These are phyloP conservation scores for Lottia gigantea DNA, from an alignment of 2,888 invertebrate genomes.

Conservation along the genomic window DNA sequence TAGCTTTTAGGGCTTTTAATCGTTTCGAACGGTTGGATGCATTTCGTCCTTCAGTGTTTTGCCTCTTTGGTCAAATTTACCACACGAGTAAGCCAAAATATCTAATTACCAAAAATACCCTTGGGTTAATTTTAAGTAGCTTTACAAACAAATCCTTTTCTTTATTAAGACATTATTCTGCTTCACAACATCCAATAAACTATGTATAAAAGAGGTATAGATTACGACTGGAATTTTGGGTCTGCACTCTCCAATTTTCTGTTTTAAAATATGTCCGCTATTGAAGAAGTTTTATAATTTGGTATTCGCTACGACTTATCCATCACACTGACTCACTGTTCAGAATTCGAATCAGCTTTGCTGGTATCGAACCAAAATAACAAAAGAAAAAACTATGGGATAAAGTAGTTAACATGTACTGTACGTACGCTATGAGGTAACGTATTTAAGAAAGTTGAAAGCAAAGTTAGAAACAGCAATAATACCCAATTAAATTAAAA, in stretches of 20 bases:
- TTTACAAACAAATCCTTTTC: background rate
- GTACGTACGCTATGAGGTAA: too few relatives aligned
- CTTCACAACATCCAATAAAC: background rate
- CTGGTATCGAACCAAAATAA: too few relatives aligned
- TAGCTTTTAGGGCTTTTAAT: background rate
- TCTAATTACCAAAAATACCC: constrained; percentile 7
- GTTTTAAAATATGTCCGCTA: too few relatives aligned
- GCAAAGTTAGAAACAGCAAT: too few relatives aligned
- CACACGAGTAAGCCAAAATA: constrained; percentile 11
- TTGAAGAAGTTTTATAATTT: too few relatives aligned
- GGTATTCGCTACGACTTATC: too few relatives aligned
- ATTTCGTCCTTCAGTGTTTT: background rate
- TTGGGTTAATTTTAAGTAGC: constrained; percentile 4
- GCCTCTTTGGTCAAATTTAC: constrained; percentile 1
- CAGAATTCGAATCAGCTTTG: too few relatives aligned
- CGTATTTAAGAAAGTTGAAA: too few relatives aligned
- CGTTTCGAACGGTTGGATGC: background rate
- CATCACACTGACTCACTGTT: too few relatives aligned
- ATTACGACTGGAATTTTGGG: background rate
- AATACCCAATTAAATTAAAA: too few relatives aligned
- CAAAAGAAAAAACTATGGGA: too few relatives aligned
- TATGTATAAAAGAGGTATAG: background rate
- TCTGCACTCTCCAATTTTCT: background rate
- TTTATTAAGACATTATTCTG: background rate
- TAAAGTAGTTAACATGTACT: too few relatives aligned